Evolutionary conservation across 2,113 vertebrate species (phyloP).

Genomic region (Rhineura floridana): DNA sequence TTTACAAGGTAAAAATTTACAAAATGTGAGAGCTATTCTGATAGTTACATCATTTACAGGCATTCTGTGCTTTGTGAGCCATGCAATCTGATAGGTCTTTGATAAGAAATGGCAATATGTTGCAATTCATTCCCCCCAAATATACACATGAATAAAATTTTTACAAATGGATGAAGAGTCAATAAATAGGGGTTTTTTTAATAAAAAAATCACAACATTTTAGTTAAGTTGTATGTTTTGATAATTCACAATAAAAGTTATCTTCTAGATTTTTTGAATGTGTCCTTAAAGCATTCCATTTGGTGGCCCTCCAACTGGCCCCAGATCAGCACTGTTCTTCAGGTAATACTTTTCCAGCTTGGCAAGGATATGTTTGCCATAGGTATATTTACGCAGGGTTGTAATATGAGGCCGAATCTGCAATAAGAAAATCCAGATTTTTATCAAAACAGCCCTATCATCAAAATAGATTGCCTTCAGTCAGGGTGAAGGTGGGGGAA

Average conservation of each 20-base stretch:
- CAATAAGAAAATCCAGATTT: conserved; percentile 1
- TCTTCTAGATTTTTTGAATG: conserved; percentile 52
- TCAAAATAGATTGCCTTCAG: neutral
- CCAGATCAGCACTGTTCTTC: conserved; percentile 96
- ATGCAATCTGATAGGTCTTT: conserved; percentile 82
- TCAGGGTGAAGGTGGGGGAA: neutral
- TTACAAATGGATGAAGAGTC: conserved; percentile 86
- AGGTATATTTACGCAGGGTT: conserved; percentile 96
- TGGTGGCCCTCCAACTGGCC: conserved; percentile 92
- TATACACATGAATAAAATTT: conserved; percentile 86
- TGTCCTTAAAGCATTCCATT: conserved; percentile 90
- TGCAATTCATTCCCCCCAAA: conserved; percentile 80
- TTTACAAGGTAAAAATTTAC: conserved; percentile 99
- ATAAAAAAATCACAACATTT: conserved; percentile 79
- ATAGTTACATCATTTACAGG: conserved; percentile 97
- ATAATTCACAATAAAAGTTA: conserved; percentile 80
- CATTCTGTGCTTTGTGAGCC: conserved; percentile 91
- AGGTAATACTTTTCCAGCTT: conserved; percentile 99
- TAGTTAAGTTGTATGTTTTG: conserved; percentile 88
- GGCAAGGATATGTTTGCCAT: conserved; percentile 97
- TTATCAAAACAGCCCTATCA: neutral
- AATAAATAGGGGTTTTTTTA: conserved; percentile 80
- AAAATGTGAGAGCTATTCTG: conserved; percentile 96
- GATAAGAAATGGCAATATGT: conserved; percentile 76
- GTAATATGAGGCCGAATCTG: conserved; percentile 98